Percentiles rank a stretch among this genome's conserved stretches.
These are phyloP conservation scores for Sitobion miscanthi DNA, from an alignment of 1,140 invertebrate genomes.

Conservation along the genomic window DNA sequence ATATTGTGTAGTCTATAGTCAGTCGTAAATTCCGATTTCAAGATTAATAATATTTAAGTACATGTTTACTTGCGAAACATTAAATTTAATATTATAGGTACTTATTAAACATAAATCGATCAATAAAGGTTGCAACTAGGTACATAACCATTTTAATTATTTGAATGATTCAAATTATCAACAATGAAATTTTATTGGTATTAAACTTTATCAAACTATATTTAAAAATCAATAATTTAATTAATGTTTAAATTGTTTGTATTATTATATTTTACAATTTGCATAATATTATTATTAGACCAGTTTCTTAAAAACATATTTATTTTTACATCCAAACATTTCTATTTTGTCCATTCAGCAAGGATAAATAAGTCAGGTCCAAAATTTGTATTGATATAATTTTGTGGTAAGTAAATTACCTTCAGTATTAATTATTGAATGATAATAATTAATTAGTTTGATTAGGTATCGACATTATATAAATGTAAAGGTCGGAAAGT, in stretches of 20 bases:
- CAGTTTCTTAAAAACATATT: neutral
- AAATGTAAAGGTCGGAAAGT: neutral
- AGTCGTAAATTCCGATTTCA: neutral
- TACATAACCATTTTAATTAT: neutral
- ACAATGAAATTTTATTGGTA: neutral
- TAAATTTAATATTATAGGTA: neutral
- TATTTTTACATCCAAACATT: neutral
- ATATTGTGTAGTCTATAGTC: neutral
- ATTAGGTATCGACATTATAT: neutral
- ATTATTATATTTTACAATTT: neutral
- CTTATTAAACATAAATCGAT: neutral
- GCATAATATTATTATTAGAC: neutral
- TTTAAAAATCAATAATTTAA: neutral
- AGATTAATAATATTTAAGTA: neutral
- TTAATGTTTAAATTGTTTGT: neutral
- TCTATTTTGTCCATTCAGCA: neutral
- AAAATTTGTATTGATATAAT: neutral
- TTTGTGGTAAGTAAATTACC: neutral
- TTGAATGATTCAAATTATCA: neutral
- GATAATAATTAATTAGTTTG: neutral
- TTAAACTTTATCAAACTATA: neutral
- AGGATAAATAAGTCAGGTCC: neutral
- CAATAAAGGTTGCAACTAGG: neutral
- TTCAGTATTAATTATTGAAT: neutral
- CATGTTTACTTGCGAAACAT: neutral